phyloP scores from a whole-genome alignment of 2,113 vertebrate species.

The Neoarius graeffei region DNA sequence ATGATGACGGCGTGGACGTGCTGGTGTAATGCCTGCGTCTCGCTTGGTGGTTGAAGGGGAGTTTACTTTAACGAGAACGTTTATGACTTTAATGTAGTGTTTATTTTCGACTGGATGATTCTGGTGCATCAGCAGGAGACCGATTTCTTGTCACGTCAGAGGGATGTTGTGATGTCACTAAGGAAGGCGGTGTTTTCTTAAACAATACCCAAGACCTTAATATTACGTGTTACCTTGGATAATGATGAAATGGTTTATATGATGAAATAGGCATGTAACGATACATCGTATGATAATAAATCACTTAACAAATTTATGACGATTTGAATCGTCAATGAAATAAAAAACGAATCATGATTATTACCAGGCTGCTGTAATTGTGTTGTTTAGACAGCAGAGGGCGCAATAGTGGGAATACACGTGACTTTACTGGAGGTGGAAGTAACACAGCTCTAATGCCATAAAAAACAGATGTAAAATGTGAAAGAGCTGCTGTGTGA shows the following conservation, averaged over 20 bases:
- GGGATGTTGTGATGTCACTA: background rate
- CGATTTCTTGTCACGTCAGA: background rate
- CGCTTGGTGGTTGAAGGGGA: background rate
- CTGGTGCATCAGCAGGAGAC: background rate
- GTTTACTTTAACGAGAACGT: background rate
- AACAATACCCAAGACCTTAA: background rate
- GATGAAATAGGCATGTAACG: too few relatives aligned
- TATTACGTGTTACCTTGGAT: background rate
- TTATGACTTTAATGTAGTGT: background rate
- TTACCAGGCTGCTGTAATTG: too few relatives aligned
- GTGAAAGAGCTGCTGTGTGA: too few relatives aligned
- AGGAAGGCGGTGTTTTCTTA: background rate
- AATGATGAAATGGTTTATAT: background rate
- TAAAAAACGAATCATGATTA: too few relatives aligned
- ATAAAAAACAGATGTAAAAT: too few relatives aligned
- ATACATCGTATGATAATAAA: too few relatives aligned
- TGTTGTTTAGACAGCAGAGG: too few relatives aligned
- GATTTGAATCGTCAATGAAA: too few relatives aligned
- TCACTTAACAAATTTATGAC: too few relatives aligned
- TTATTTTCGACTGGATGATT: background rate
- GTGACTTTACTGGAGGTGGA: too few relatives aligned
- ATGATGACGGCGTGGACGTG: background rate
- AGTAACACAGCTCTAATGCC: too few relatives aligned
- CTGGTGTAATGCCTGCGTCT: background rate
- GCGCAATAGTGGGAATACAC: too few relatives aligned